Evolutionary conservation across 2,888 invertebrate species (phyloP).

Genomic region (Notodonta dromedarius): DNA sequence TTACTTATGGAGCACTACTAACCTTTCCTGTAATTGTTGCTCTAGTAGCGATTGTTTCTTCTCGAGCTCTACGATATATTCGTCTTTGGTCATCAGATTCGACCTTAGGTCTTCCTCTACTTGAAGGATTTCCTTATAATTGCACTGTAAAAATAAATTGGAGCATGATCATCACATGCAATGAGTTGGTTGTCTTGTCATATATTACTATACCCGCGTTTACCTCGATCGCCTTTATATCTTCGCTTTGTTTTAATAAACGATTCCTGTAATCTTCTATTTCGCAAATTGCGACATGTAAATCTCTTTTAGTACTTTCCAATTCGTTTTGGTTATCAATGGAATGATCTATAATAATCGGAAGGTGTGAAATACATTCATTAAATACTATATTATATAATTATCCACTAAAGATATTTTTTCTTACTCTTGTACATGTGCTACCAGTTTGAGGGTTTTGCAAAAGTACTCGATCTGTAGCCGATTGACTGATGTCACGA

Average conservation of each 20-base stretch:
- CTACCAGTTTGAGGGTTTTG: too few species aligned
- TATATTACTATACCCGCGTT: not conserved
- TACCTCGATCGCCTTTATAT: conserved; percentile 62
- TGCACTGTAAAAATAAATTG: conserved; percentile 12
- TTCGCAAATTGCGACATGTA: conserved; percentile 51
- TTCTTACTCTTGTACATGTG: too few species aligned
- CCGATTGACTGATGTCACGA: too few species aligned
- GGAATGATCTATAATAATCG: conserved; percentile 36
- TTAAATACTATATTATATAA: too few species aligned
- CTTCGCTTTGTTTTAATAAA: conserved; percentile 48
- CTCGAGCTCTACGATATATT: conserved; percentile 59
- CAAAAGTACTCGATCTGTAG: too few species aligned
- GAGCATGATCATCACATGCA: too few species aligned
- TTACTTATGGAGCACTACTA: not conserved
- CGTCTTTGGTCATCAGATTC: conserved; percentile 55
- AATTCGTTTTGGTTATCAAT: conserved; percentile 42
- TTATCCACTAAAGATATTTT: too few species aligned
- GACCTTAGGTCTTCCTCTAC: conserved; percentile 49
- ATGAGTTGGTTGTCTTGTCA: not conserved
- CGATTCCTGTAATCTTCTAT: conserved; percentile 50
- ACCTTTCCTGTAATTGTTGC: conserved; percentile 63
- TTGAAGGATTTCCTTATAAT: conserved; percentile 48
- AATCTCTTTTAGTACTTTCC: conserved; percentile 45
- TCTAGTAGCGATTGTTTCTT: conserved; percentile 52
- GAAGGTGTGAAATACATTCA: conserved; percentile 5